Conservation (phyloP, 2,113 vertebrate species). For the Aspiorhynchus laticeps region DNA sequence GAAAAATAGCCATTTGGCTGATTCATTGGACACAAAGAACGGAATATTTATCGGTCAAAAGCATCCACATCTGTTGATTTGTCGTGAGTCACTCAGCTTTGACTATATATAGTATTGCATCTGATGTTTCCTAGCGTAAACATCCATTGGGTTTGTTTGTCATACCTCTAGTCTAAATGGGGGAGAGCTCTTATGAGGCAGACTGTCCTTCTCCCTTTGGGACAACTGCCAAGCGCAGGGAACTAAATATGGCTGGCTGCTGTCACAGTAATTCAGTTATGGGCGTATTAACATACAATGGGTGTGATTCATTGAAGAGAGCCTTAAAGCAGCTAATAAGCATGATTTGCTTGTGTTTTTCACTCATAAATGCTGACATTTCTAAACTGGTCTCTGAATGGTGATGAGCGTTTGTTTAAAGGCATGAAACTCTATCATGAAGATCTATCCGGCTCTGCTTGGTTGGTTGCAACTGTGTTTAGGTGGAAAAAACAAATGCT, state of each 20-base stretch:
- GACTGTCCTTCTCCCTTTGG: slow-evolving; percentile 39
- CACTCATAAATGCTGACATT: slow-evolving; percentile 9
- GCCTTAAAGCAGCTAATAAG: slow-evolving; percentile 7
- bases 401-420: slow-evolving; percentile 2
- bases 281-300: slow-evolving; percentile 40
- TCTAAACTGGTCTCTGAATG: slow-evolving; percentile 34
- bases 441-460: not conserved
- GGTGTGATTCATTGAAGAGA: slow-evolving; percentile 25
- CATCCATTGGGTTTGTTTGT: slow-evolving; percentile 51
- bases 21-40: slow-evolving; percentile 51
- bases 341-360: slow-evolving; percentile 29
- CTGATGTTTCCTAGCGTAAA: slow-evolving; percentile 49
- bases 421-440: not conserved
- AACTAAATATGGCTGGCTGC: slow-evolving; percentile 45
- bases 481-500: not conserved
- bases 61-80: slow-evolving; percentile 53
- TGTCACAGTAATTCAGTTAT: slow-evolving; percentile 42
- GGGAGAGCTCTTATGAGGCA: slow-evolving; percentile 36
- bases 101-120: slow-evolving; percentile 57
- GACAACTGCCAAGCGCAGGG: slow-evolving; percentile 46
- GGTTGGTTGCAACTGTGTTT: not conserved
- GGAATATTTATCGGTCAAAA: slow-evolving; percentile 45
- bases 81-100: slow-evolving; percentile 42
- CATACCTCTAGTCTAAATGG: slow-evolving; percentile 53
- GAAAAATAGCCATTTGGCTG: slow-evolving; percentile 36